Evolutionary conservation across 1,140 invertebrate genomes (phyloP), one percentile per base, ranked within the genome.

Genomic region (Leptopilina clavipes): DNA sequence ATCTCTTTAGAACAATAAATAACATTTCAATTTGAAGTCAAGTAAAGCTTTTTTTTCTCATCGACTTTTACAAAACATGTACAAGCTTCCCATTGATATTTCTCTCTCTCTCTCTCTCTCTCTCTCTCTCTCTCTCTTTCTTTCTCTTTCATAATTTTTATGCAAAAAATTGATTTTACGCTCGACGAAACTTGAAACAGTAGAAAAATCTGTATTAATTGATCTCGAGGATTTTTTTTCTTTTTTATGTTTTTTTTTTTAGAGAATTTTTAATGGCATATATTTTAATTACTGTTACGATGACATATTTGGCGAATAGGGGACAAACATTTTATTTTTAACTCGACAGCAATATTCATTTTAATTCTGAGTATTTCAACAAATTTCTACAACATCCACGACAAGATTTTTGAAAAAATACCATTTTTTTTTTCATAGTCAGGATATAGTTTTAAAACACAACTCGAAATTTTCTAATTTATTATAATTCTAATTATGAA

Each of bases 161-260:
- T 52, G 37, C 14, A 17, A 52, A 31, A 31, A 52, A 52, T 52
- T 52, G 48, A 52, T 52, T 52, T 17, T 8, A n/a, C 14, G 48
- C 48, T 52, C 48, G 48, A 52, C 6, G 48, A 52, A 52, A 52
- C 48, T 52, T 52, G 48, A 52, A 52, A 52, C 2, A 52, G 48
- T 52, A 52, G 6, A 52, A 52, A 52, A 52, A 52, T 17, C 17
- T 52, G 12, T 48, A 3, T 48, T 17, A 52, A 52, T 17, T 17
- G 44, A 45, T 45, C 11, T 45, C 14, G 1, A 7, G n/a, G n/a
- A 52, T 17, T n/a, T 52, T 17, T n/a, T 17, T n/a, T n/a, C n/a
- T n/a, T n/a, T 52, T 72, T 73, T 11, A 37, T 73, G 3, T 70
- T 73, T 18, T 81, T 5, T 2, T 31, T n/a, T n/a, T n/a, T n/a